A percentile compares a stretch with the other conserved stretches of the same genome.
Conservation (phyloP, 2,113 vertebrate species). For the Pavo muticus region DNA sequence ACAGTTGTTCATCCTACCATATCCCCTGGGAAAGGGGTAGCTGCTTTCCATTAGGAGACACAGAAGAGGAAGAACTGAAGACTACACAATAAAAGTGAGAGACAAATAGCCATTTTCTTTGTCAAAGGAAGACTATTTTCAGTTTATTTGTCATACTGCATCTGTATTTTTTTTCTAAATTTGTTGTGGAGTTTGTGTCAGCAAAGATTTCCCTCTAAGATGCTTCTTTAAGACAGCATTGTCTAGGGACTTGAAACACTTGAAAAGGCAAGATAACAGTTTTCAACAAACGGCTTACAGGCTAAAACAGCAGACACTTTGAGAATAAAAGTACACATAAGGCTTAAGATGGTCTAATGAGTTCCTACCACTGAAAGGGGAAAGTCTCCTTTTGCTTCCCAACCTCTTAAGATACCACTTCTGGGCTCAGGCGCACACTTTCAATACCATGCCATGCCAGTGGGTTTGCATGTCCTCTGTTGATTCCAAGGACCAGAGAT, state of each 20-base stretch:
- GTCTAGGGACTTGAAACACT: background rate
- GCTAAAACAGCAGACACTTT: background rate
- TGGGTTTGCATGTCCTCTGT: background rate
- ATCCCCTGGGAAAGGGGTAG: background rate
- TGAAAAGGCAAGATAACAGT: background rate
- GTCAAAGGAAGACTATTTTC: background rate
- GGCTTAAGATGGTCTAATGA: background rate
- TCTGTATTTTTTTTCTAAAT: background rate
- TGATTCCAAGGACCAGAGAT: background rate
- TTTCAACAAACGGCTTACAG: background rate
- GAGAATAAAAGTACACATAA: background rate
- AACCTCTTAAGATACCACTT: background rate
- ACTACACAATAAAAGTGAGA: background rate
- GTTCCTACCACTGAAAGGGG: background rate
- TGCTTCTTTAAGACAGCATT: background rate
- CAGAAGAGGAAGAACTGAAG: background rate
- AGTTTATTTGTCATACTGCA: background rate
- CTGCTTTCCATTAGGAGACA: slow-evolving; percentile 63
- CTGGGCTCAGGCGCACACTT: background rate
- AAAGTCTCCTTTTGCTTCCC: background rate
- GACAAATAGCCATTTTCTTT: background rate
- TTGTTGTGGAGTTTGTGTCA: background rate
- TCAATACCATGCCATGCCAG: background rate
- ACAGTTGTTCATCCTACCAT: background rate
- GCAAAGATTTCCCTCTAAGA: background rate